Conservation (phyloP, 2,888 invertebrate species). For the Seira sanloemensis region DNA sequence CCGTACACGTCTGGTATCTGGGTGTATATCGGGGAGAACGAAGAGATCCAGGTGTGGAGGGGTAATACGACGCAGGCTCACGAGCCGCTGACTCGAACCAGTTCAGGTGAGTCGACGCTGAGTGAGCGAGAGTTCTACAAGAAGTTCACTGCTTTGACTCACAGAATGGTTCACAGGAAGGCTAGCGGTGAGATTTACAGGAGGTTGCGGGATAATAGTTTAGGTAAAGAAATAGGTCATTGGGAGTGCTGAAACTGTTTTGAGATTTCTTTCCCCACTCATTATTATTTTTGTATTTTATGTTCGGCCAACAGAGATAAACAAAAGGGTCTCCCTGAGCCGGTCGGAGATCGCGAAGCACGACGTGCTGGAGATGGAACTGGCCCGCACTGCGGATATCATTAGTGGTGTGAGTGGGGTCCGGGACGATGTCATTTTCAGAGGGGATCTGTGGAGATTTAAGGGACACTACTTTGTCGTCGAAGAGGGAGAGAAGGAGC, state of each 20-base stretch:
- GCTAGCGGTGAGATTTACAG: conserved; percentile 93
- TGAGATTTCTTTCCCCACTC: conserved; percentile 1
- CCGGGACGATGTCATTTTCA: conserved; percentile 35
- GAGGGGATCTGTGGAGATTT: conserved; percentile 79
- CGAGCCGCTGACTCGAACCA: conserved; percentile 74
- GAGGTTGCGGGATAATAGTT: conserved; percentile 87
- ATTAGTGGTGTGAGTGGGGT: conserved; percentile 22
- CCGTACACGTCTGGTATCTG: conserved; percentile 85
- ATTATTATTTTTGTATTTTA: neutral
- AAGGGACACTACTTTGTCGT: conserved; percentile 74
- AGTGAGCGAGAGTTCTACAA: conserved; percentile 92
- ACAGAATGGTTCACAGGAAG: conserved; percentile 91
- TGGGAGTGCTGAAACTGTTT: neutral
- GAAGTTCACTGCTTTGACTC: conserved; percentile 90
- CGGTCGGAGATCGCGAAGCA: conserved; percentile 80
- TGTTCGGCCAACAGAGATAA: conserved; percentile 27
- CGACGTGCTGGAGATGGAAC: conserved; percentile 90
- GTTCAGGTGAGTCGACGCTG: conserved; percentile 80
- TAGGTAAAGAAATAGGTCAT: conserved; percentile 82
- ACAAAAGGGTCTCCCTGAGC: conserved; percentile 29
- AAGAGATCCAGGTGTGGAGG: conserved; percentile 82
- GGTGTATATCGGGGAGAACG: conserved; percentile 86
- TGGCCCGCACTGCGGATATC: conserved; percentile 90
- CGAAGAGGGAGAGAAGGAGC: conserved; percentile 73
- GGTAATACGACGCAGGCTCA: conserved; percentile 74